phyloP scores from a whole-genome alignment of 2,888 invertebrate species.

The Dicycla oo region DNA sequence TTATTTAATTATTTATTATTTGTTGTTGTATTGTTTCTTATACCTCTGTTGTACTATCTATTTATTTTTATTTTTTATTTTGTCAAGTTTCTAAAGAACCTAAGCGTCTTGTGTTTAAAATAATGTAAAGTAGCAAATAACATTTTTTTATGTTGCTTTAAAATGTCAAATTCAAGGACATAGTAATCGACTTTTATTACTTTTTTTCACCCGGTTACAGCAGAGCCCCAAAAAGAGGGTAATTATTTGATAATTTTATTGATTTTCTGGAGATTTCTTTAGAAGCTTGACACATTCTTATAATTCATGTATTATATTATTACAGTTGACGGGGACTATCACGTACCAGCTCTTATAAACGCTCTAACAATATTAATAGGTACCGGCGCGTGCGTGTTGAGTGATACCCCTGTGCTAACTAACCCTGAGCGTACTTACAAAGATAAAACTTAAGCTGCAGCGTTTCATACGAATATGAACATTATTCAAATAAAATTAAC shows the following conservation, averaged over 20 bases:
- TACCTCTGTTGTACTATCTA: constrained; percentile 19
- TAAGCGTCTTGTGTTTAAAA: too few species aligned
- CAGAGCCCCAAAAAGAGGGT: too few species aligned
- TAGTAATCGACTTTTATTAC: neutral
- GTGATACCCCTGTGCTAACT: constrained; percentile 77
- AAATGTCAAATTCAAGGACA: neutral
- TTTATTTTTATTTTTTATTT: constrained; percentile 13
- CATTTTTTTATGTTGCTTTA: neutral
- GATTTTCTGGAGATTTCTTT: neutral
- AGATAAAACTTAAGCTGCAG: neutral
- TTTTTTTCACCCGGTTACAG: neutral
- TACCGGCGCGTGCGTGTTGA: constrained; percentile 83
- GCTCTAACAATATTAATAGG: constrained; percentile 93
- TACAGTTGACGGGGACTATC: constrained; percentile 93
- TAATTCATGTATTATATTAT: constrained; percentile 73
- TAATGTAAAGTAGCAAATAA: neutral
- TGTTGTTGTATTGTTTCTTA: neutral
- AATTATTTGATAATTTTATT: neutral
- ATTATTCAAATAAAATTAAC: too few species aligned
- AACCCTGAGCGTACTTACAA: constrained; percentile 42
- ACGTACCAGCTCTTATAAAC: constrained; percentile 93
- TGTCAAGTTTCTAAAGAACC: constrained; percentile 38
- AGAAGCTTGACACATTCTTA: constrained; percentile 39
- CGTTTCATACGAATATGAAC: too few species aligned
- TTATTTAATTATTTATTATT: constrained; percentile 22